Evolutionary conservation across 2,113 vertebrate species (phyloP), one percentile per base, ranked within the genome.

Genomic region (Ammodytes marinus): DNA sequence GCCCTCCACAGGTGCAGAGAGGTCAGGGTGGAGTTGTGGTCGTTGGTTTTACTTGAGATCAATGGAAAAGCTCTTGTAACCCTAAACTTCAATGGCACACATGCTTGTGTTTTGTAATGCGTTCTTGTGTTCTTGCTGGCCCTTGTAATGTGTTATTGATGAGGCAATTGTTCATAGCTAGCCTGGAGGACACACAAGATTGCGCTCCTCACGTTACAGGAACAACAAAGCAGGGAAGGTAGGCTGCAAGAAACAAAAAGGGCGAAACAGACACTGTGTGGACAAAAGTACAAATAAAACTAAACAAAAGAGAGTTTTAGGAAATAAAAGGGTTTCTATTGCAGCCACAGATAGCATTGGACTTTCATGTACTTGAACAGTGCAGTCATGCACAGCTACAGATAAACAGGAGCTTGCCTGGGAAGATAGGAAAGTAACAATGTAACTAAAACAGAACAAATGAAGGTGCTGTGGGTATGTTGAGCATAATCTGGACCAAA

Each of bases 71-170:
- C 73, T 78, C 60, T 57, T 59, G 92, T 89, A 90, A 93, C 82
- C 55, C 68, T 86, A 93, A 86, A 84, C 92, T 45, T 73, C 63
- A 46, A 14, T 37, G 47, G 47, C 17, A 50, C 47, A 12, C 77
- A 17, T 79, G 67, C 45, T 27, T 45, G 59, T 69, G 53, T 77
- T 74, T 87, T 78, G 65, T n/a, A 40, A 49, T 65, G 52, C 74
- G 76, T 87, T 75, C 64, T 63, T 67, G 69, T 69, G 49, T 45
- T 73, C 57, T 45, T 40, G 8, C 77, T 64, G 4, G 46, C 2
- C 74, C 54, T 67, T 74, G 80, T 67, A 53, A 82, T 91, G 88
- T 77, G 87, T 92, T 89, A 92, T 91, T 90, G 89, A 93, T 92
- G 92, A 90, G 82, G 59, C 53, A 66, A 88, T 89, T 92, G 89